Evolutionary conservation across 1,140 invertebrate species (phyloP).

Genomic region (Ctenoplectra terminalis): DNA sequence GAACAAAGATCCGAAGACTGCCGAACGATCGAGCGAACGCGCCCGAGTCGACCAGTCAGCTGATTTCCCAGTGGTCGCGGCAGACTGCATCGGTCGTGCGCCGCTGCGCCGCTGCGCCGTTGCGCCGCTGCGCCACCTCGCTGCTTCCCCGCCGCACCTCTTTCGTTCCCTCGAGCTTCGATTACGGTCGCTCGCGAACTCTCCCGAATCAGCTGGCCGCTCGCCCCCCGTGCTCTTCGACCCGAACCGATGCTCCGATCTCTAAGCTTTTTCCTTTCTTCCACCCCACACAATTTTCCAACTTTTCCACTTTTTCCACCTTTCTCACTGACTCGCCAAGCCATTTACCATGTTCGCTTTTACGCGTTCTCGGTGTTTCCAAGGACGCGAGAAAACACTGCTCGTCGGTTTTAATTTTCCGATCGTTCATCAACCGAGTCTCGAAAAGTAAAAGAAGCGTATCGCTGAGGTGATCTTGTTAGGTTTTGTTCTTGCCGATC

Average conservation of each 20-base stretch:
- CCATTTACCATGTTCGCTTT: neutral
- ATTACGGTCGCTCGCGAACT: constrained; percentile 63
- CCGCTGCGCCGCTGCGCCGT: constrained; percentile 42
- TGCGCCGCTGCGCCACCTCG: constrained; percentile 22
- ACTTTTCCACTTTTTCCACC: neutral
- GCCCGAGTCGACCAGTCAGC: constrained; percentile 71
- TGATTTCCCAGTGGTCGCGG: constrained; percentile 66
- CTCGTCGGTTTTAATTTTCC: no score
- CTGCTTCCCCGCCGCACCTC: constrained; percentile 15
- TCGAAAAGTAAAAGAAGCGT: no score
- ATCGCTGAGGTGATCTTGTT: no score
- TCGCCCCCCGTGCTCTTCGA: constrained; percentile 19
- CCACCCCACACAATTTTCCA: neutral
- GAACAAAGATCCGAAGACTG: constrained; percentile 62
- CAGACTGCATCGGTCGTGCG: constrained; percentile 58
- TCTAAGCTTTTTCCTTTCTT: neutral
- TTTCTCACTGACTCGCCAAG: no score
- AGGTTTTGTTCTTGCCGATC: no score
- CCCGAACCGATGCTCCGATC: neutral
- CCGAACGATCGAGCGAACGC: constrained; percentile 46
- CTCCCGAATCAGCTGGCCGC: constrained; percentile 67
- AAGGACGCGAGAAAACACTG: neutral
- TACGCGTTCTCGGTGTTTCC: neutral
- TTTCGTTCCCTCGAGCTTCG: constrained; percentile 50
- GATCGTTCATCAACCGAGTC: no score